These are phyloP conservation scores for Sarcophaga rosellei DNA, from an alignment of 2,888 invertebrate genomes.

Conservation along the genomic window DNA sequence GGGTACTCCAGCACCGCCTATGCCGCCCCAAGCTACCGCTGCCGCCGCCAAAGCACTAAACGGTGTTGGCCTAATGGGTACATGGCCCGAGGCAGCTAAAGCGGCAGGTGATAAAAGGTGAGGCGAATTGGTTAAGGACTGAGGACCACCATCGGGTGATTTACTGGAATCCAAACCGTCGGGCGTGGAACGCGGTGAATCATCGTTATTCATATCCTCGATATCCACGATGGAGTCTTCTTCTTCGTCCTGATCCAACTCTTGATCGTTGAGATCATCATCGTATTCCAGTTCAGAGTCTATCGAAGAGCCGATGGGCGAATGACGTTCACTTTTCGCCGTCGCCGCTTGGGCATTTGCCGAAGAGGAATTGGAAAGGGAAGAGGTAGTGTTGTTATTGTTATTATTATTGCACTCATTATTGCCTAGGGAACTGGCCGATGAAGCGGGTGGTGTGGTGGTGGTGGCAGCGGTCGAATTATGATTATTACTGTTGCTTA, in stretches of 20 bases:
- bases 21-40: constrained; percentile 85
- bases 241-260: constrained; percentile 77
- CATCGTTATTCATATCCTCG: constrained; percentile 87
- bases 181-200: constrained; percentile 80
- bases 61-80: constrained; percentile 89
- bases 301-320: constrained; percentile 80
- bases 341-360: constrained; percentile 47
- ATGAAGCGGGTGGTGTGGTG: constrained; percentile 74
- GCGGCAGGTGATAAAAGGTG: constrained; percentile 78
- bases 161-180: constrained; percentile 80
- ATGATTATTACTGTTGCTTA: constrained; percentile 45
- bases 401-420: constrained; percentile 62
- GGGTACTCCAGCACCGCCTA: constrained; percentile 83
- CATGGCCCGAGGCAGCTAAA: constrained; percentile 82
- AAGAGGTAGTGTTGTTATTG: constrained; percentile 63
- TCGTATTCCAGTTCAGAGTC: constrained; percentile 81
- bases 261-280: constrained; percentile 74
- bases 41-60: constrained; percentile 89
- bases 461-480: constrained; percentile 14
- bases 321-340: constrained; percentile 80
- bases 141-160: constrained; percentile 75
- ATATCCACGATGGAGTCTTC: constrained; percentile 89
- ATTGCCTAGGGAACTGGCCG: constrained; percentile 74
- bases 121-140: constrained; percentile 72
- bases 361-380: constrained; percentile 49